Base-by-base conservation (phyloP, 2,888 invertebrate species). In the Tetragnatha montana region DNA sequence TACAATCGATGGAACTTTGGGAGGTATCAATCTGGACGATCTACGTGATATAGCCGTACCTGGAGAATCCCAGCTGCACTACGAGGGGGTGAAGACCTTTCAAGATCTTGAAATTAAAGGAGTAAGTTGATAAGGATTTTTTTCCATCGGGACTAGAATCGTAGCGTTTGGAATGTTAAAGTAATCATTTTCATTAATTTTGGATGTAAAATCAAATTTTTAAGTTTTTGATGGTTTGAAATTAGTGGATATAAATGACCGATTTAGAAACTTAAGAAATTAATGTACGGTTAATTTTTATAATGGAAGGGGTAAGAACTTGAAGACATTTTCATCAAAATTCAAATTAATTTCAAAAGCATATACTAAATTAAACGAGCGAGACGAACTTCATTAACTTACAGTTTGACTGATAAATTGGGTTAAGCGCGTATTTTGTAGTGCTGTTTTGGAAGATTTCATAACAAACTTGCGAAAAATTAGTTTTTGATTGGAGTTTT, bases 71-170 rank as follows among this genome's bases (percentile, higher is more conserved):
- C 21, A 19, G 35, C 21, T 89, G 47, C 21, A 51, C 14, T 35
- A 90, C 19, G 47, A 50, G 17, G 90, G 90, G 12, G 6, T 69
- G 19, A 91, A 90, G 78, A 80, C 68, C 2, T 91, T 91, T 7
- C 6, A 78, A n/a, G 80, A 81, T 19, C 68, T 91, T 21, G 87
- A 84, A n/a, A 71, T 91, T 35, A 81, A 83, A 21, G 91, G 91
- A 47, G 90, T 90, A 84, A 87, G 90, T 87, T 21, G 2, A 50
- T 10, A 8, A 4, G 35, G 35, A 35, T 60, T n/a, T 71, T 51
- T n/a, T 87, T 69, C 8, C 0, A 21, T 22, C 10, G 60, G 6
- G 35, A 35, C 35, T 35, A 4, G 4, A 35, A 35, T 1, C 19
- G 2, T 19, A n/a, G 8, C n/a, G 76, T 51, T 47, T n/a, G 3